These are phyloP conservation scores for Chelon auratus DNA, from an alignment of 2,797 vertebrate species.

Conservation along the genomic window DNA sequence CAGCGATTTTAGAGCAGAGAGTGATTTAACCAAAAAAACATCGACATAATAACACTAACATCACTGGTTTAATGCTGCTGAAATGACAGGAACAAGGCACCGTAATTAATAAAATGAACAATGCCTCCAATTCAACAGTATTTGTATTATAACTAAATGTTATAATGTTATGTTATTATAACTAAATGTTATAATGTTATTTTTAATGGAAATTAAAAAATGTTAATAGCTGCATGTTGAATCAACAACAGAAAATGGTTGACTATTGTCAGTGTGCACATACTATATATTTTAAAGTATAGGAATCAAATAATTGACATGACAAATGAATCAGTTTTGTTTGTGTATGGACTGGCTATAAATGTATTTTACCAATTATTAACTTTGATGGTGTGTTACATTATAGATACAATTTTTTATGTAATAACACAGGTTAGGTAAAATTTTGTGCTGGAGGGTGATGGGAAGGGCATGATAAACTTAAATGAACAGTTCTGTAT, in stretches of 20 bases:
- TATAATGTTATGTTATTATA: neutral
- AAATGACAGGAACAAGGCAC: conserved; percentile 13
- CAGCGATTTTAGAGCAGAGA: conserved; percentile 35
- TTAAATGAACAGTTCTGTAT: neutral
- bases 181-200: neutral
- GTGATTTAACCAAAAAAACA: conserved; percentile 19
- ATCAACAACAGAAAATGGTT: neutral
- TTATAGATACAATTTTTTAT: too few relatives aligned
- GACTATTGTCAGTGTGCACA: neutral
- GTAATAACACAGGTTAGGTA: neutral
- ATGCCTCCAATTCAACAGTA: neutral
- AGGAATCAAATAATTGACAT: too few relatives aligned
- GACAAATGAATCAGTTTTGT: too few relatives aligned
- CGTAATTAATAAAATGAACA: neutral
- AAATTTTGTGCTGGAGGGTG: neutral
- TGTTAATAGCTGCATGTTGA: neutral
- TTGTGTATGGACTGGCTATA: too few relatives aligned
- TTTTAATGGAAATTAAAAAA: too few relatives aligned
- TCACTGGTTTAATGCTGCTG: conserved; percentile 13
- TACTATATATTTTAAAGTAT: neutral
- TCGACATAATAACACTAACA: neutral
- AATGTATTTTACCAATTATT: too few relatives aligned
- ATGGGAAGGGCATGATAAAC: too few relatives aligned
- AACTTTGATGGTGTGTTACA: too few relatives aligned
- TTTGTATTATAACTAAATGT: neutral